These are phyloP conservation scores for Acipenser oxyrinchus DNA, from an alignment of 2,797 vertebrate genomes.

Conservation along the genomic window DNA sequence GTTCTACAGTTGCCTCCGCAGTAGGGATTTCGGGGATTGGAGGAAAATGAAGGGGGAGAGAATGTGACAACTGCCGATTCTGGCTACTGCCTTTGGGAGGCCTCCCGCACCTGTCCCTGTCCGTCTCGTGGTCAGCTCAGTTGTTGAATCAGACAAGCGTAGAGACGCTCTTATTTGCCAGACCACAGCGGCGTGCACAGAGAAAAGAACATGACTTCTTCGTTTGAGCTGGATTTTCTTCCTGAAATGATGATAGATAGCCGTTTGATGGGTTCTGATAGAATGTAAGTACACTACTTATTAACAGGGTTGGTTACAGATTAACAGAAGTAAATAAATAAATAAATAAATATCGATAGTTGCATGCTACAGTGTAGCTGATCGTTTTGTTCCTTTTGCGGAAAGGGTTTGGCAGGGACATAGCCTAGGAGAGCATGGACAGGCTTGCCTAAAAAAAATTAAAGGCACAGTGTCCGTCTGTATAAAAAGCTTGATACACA, in stretches of 20 bases:
- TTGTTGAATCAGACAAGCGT: conserved; percentile 60
- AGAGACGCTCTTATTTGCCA: conserved; percentile 59
- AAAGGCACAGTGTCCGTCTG: too few species aligned
- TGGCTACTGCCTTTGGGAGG: conserved; percentile 74
- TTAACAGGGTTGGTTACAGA: background rate
- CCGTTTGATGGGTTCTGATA: conserved; percentile 79
- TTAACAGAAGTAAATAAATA: too few species aligned
- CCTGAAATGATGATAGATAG: conserved; percentile 91
- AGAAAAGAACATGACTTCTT: conserved; percentile 82
- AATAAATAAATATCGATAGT: too few species aligned
- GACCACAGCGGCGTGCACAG: conserved; percentile 54
- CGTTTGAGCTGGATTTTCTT: conserved; percentile 96
- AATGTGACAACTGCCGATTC: conserved; percentile 81
- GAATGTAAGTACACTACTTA: conserved; percentile 75
- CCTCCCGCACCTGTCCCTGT: conserved; percentile 88
- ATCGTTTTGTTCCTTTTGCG: background rate
- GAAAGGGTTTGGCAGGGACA: background rate
- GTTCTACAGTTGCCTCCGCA: conserved; percentile 56
- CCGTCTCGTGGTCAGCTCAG: conserved; percentile 72
- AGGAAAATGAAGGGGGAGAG: conserved; percentile 60
- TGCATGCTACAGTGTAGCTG: background rate
- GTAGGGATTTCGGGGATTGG: conserved; percentile 45
- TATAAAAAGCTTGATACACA: too few species aligned
- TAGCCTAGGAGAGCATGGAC: background rate
- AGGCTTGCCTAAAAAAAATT: too few species aligned